Evolutionary conservation across 2,797 vertebrate species (phyloP).

Genomic region (Onychomys arenicola): DNA sequence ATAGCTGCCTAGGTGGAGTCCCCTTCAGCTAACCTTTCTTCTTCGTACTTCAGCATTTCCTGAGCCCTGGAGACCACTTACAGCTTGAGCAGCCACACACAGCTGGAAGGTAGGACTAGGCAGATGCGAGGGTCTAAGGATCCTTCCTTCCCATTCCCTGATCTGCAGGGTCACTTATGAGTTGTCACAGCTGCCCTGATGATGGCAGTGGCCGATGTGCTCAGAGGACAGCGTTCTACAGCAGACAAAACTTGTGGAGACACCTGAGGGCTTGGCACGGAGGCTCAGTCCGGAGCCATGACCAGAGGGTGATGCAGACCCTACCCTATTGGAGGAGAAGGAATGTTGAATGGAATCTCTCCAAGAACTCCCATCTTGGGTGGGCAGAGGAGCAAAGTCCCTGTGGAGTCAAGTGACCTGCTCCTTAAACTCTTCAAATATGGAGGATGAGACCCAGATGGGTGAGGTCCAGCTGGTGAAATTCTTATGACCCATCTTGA

Average conservation of each 20-base stretch:
- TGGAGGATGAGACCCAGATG: neutral
- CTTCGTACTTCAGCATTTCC: no score
- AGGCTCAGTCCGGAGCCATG: rapidly evolving
- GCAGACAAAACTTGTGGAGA: neutral
- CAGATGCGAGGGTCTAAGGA: no score
- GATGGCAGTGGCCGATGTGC: neutral
- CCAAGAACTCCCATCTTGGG: no score
- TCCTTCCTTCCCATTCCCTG: no score
- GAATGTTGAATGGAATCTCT: rapidly evolving
- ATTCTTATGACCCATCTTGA: neutral
- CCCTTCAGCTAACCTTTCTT: neutral
- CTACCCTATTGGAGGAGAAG: neutral
- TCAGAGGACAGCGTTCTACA: neutral
- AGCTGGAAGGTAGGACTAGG: neutral
- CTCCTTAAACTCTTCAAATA: neutral
- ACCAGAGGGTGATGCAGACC: neutral
- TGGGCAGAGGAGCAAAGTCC: neutral
- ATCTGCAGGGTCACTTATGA: neutral
- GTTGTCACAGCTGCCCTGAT: neutral
- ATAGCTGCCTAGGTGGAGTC: neutral
- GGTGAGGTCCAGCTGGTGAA: rapidly evolving
- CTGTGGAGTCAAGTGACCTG: neutral
- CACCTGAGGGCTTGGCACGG: neutral
- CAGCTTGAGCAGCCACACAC: neutral
- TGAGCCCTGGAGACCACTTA: neutral